Evolutionary conservation across 37 sponge, comb jelly and placozoan genomes (phyloP).

Genomic region (Oscarella lobularis): DNA sequence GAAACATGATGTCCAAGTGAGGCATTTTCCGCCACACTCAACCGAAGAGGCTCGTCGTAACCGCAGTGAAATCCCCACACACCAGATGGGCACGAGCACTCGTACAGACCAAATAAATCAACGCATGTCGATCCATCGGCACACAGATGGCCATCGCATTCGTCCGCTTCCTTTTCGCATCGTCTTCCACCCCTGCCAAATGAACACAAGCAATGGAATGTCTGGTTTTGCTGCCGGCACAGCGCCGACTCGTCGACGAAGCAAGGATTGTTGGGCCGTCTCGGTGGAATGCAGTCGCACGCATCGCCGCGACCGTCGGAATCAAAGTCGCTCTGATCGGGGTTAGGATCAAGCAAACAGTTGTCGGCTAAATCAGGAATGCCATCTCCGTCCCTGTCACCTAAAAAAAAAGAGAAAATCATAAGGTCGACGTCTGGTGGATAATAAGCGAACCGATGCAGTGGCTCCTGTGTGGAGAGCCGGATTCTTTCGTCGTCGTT

Average conservation of each 20-base stretch:
- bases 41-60: no score
- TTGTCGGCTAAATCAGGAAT: conserved; percentile 1
- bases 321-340: background rate
- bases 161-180: background rate
- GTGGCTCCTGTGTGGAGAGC: background rate
- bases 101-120: background rate
- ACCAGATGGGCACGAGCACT: background rate
- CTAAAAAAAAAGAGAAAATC: background rate
- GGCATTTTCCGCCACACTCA: background rate
- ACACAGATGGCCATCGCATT: background rate
- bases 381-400: background rate
- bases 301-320: conserved; percentile 6
- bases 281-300: conserved; percentile 8
- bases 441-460: background rate
- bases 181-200: background rate
- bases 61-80: background rate
- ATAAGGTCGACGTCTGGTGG: no score
- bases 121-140: background rate
- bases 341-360: background rate
- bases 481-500: background rate
- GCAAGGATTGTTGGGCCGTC: background rate
- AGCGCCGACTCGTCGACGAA: background rate
- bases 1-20: background rate
- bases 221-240: background rate
- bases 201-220: background rate